Evolutionary conservation across 2,888 invertebrate genomes (phyloP).

Genomic region (Rotaria macrura): DNA sequence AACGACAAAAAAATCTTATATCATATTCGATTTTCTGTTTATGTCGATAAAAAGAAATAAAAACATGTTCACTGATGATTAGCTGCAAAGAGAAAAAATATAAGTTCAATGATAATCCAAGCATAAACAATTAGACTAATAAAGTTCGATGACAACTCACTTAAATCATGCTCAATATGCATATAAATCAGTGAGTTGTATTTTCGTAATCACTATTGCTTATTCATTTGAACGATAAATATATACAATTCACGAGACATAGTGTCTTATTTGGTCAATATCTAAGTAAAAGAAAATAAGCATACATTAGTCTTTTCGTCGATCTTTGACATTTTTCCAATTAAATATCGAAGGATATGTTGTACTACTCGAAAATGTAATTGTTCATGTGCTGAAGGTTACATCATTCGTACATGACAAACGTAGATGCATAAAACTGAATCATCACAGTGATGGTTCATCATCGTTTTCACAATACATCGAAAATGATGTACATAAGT

Average conservation of each 20-base stretch:
- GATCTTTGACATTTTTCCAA: neutral
- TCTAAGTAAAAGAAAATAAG: neutral
- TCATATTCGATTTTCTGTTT: too few relatives aligned
- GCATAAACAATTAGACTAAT: neutral
- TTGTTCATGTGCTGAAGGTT: neutral
- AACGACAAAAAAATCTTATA: too few relatives aligned
- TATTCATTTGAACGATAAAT: neutral
- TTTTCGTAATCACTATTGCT: neutral
- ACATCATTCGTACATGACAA: neutral
- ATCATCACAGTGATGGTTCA: neutral
- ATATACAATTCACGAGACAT: neutral
- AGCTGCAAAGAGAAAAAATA: too few relatives aligned
- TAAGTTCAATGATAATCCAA: neutral
- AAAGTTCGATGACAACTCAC: neutral
- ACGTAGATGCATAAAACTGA: neutral
- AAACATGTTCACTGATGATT: too few relatives aligned
- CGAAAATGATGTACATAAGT: neutral
- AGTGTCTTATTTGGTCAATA: neutral
- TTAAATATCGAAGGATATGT: neutral
- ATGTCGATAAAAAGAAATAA: too few relatives aligned
- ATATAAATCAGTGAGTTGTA: neutral
- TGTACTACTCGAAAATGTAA: neutral
- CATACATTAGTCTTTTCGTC: neutral
- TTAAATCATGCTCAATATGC: neutral
- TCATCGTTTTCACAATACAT: neutral